A percentile compares a stretch with the other conserved stretches of the same genome.
phyloP scores from a whole-genome alignment of 2,797 vertebrate genomes.

The Enteromius argenteus region DNA sequence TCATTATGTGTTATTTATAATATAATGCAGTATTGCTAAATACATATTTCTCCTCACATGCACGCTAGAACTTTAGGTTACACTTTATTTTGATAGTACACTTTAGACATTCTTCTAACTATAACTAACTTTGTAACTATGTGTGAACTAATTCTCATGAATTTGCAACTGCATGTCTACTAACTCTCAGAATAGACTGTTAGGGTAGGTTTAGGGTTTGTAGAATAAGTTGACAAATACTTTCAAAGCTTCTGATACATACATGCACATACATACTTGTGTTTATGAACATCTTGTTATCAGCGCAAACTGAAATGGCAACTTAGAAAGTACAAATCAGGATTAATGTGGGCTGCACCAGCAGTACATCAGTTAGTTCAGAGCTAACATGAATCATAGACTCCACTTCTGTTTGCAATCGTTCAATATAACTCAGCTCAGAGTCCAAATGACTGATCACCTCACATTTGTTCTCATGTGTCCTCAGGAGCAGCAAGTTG shows the following conservation, averaged over 20 bases:
- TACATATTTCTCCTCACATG: not conserved
- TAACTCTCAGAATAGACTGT: too few species aligned
- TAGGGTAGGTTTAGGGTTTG: too few species aligned
- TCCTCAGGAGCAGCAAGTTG: conserved; percentile 70
- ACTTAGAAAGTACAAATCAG: not conserved
- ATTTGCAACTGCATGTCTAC: too few species aligned
- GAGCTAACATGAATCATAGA: not conserved
- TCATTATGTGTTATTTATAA: conserved; percentile 8
- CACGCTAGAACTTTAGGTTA: not conserved
- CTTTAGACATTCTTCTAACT: too few species aligned
- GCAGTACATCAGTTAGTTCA: not conserved
- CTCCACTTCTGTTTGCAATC: conserved; percentile 10
- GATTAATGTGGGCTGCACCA: conserved; percentile 8
- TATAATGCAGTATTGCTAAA: not conserved
- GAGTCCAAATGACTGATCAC: conserved; percentile 54
- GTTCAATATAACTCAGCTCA: not conserved
- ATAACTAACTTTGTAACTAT: too few species aligned
- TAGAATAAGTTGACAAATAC: too few species aligned
- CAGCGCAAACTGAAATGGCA: not conserved
- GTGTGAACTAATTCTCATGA: too few species aligned
- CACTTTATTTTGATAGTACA: too few species aligned
- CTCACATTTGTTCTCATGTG: conserved; percentile 55
- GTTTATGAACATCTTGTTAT: too few species aligned
- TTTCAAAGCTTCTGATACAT: too few species aligned
- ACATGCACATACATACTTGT: too few species aligned